Conservation (phyloP, 2,797 vertebrate species). For the Sciaenops ocellatus region DNA sequence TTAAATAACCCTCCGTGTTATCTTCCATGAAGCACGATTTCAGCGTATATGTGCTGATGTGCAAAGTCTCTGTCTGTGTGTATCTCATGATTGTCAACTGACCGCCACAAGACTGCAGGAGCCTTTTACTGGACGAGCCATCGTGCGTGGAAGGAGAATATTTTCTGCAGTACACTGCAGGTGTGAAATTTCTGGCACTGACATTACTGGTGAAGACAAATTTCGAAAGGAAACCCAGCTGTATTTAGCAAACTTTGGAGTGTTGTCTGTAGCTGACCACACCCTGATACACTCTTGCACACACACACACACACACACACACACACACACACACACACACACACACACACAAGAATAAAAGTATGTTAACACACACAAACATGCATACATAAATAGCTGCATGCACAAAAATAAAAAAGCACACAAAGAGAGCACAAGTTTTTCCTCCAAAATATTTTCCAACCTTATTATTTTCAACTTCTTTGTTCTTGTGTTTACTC, state of each 20-base stretch:
- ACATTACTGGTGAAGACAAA: constrained; percentile 27
- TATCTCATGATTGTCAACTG: constrained; percentile 54
- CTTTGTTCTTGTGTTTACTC: constrained; percentile 73
- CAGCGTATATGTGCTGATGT: constrained; percentile 12
- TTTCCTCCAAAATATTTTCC: constrained; percentile 62
- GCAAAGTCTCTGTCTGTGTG: constrained; percentile 24
- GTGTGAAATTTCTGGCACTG: constrained; percentile 24
- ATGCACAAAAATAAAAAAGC: constrained; percentile 49
- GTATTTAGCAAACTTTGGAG: constrained; percentile 13
- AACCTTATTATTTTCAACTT: constrained; percentile 63
- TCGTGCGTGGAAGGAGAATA: background rate
- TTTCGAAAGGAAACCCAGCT: constrained; percentile 17
- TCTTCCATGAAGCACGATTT: constrained; percentile 18
- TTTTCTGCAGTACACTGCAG: constrained; percentile 29
- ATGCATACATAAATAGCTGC: constrained; percentile 12
- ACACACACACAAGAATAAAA: constrained; percentile 1
- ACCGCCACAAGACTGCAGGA: constrained; percentile 28
- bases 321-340: constrained; percentile 29
- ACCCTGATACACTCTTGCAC: constrained; percentile 37
- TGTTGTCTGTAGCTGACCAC: constrained; percentile 42
- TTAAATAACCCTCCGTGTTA: constrained; percentile 37
- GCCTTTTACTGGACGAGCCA: background rate
- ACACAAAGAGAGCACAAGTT: constrained; percentile 26
- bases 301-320: background rate
- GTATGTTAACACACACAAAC: constrained; percentile 11